Evolutionary conservation across 2,797 vertebrate species (phyloP), one percentile per base, ranked within the genome.

Genomic region (Babyrousa celebensis): DNA sequence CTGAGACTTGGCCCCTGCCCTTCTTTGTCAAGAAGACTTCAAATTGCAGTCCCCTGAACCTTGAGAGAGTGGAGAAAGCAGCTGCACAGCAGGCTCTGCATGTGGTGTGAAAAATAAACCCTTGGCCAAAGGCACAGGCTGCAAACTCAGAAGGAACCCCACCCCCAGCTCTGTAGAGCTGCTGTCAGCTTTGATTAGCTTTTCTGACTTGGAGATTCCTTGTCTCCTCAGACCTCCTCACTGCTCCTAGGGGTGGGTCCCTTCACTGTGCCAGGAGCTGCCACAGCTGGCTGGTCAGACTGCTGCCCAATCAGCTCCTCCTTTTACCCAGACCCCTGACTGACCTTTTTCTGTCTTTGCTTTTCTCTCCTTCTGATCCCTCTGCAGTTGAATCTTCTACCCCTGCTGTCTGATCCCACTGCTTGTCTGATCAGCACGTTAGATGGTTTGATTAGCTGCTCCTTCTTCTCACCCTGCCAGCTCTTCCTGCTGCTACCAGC

Each of bases 151-250:
- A 65, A 2, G 5, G 2, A 63, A 40, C 74, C 9, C 10, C 43
- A 25, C 63, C 84, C 67, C 58, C 14, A n/a, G 60, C 74, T 91
- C 72, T 70, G 27, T 0, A 1, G 67, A 91, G 67, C n/a, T 88
- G 84, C 70, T 96, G 96, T 96, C 96, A 96, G 63, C 93, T 94
- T 60, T 86, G 94, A 98, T 97, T 36, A 98, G 96, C 92, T 96
- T 56, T 91, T 78, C 94, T 96, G 96, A 89, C 88, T 92, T 87
- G 93, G 40, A 82, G 96, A 25, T 67, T 85, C 40, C 6, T 48
- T 5, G 4, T 56, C 43, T 79, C 36, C 27, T 68, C 29, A 11
- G 88, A 58, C 65, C 15, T 87, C 75, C 56, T 58, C 17, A 7
- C 12, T 74, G 27, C 67, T 83, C 62, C 74, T 83, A 1, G 5